Base-by-base conservation (phyloP, 2,113 vertebrate genomes). In the Anhinga rufa region DNA sequence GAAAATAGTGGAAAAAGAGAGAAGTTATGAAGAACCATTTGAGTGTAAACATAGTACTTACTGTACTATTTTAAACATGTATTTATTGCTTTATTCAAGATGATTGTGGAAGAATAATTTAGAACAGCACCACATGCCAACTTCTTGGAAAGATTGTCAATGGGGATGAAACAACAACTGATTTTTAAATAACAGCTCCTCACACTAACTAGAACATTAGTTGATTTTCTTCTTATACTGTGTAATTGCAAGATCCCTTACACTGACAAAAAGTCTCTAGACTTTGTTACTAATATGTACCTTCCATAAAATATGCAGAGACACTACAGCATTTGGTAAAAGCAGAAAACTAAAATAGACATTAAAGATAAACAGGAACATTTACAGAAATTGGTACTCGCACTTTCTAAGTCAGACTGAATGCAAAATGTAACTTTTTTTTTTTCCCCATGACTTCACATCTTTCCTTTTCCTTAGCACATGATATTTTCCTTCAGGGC, bases 351-450 rank as follows among this genome's bases (percentile, higher is more conserved):
- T 51, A 34, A 82, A 82, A 62, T 7, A 62, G 10, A 6, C 38
- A 57, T 32, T 26, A 68, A 49, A 3, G 34, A 54, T 17, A 84
- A 95, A 42, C 7, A 52, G 21, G 36, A 81, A 25, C 3, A 34
- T 32, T 48, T 51, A 21, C 14, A 75, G 40, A 85, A 78, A 65
- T 28, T 1, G 2, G 12, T 46, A 71, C 8, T 40, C 0, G 0
- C 7, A 69, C 29, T 44, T 94, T 62, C 31, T 64, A 71, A 57
- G 14, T 60, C 12, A n/a, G 28, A 64, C 6, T 15, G 42, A 92
- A 76, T 9, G 10, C 25, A 76, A 36, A 81, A 55, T 4, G 7
- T 17, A 14, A 57, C 7, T 46, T n/a, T 24, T 32, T 42, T 9
- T 46, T 38, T 24, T 7, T 4, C 0, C 2, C 18, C 5, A 26